These are phyloP conservation scores for Micrasema minimum DNA, from an alignment of 1,140 invertebrate species.

Conservation along the genomic window DNA sequence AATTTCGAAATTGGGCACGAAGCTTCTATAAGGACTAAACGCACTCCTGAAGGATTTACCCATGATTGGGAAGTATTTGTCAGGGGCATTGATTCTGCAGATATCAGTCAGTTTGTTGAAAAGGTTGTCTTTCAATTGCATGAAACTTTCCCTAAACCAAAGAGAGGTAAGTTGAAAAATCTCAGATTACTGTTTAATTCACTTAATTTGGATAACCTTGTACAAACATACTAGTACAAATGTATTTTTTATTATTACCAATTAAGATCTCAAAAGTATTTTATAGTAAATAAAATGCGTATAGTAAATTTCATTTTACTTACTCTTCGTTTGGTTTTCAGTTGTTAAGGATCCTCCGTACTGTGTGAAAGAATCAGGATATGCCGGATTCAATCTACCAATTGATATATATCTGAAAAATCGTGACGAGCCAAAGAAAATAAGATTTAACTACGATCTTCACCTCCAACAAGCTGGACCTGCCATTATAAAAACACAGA, in stretches of 20 bases:
- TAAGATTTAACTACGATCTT: slow-evolving; percentile 89
- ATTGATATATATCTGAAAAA: slow-evolving; percentile 93
- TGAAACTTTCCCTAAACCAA: slow-evolving; percentile 91
- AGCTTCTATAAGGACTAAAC: slow-evolving; percentile 80
- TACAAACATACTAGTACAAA: too few species aligned
- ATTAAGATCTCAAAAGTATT: too few species aligned
- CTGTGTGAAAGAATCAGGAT: slow-evolving; percentile 89
- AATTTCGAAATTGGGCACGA: slow-evolving; percentile 93
- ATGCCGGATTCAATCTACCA: slow-evolving; percentile 91
- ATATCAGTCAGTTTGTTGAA: slow-evolving; percentile 92
- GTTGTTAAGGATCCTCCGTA: slow-evolving; percentile 93
- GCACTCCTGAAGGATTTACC: slow-evolving; percentile 89
- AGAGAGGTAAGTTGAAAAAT: slow-evolving; percentile 82
- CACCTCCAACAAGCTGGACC: slow-evolving; percentile 79
- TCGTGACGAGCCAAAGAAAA: slow-evolving; percentile 90
- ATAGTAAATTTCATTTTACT: too few species aligned
- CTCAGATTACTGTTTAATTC: too few species aligned
- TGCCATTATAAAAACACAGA: slow-evolving; percentile 77
- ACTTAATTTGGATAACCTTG: too few species aligned
- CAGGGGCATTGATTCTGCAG: slow-evolving; percentile 82
- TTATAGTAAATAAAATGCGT: too few species aligned
- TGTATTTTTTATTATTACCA: too few species aligned
- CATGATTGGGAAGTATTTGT: slow-evolving; percentile 99
- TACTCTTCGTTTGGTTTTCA: slow-evolving; percentile 62
- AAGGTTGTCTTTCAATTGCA: slow-evolving; percentile 95